Conservation (phyloP, 2,113 vertebrate species). For the Notothenia coriiceps region DNA sequence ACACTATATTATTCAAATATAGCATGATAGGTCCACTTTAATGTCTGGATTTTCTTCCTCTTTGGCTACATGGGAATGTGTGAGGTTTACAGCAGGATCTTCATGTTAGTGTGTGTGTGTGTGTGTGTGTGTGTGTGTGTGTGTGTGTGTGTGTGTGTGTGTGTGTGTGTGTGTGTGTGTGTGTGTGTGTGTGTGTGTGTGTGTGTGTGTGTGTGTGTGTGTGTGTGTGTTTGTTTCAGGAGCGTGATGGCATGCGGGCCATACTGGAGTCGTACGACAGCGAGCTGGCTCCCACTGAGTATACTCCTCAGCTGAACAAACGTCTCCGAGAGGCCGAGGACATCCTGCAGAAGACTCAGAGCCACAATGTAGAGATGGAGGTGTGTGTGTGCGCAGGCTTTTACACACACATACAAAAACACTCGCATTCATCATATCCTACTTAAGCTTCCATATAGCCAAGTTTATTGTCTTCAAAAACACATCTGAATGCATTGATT, state of each 20-base stretch:
- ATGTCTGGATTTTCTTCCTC: no score
- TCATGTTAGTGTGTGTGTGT: no score
- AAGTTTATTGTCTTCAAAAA: not conserved
- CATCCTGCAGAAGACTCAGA: constrained; percentile 89
- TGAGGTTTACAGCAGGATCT: no score
- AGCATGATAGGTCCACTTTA: no score
- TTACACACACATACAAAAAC: not conserved
- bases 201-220: no score
- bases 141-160: no score
- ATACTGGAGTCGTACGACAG: constrained; percentile 95
- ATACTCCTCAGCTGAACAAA: constrained; percentile 90
- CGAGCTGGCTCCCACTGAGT: constrained; percentile 88
- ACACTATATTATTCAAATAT: no score
- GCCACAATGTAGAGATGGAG: constrained; percentile 90
- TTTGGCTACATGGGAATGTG: no score
- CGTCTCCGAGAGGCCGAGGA: constrained; percentile 93
- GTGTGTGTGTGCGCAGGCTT: constrained; percentile 73
- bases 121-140: no score
- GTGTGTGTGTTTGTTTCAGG: constrained; percentile 86
- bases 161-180: no score
- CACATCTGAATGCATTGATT: constrained; percentile 3
- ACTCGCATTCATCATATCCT: not conserved
- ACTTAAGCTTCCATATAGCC: not conserved
- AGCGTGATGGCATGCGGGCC: constrained; percentile 93
- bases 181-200: no score